A percentile compares a stretch with the other conserved stretches of the same genome.
Conservation (phyloP, 1,140 invertebrate genomes). For the Apis laboriosa region DNA sequence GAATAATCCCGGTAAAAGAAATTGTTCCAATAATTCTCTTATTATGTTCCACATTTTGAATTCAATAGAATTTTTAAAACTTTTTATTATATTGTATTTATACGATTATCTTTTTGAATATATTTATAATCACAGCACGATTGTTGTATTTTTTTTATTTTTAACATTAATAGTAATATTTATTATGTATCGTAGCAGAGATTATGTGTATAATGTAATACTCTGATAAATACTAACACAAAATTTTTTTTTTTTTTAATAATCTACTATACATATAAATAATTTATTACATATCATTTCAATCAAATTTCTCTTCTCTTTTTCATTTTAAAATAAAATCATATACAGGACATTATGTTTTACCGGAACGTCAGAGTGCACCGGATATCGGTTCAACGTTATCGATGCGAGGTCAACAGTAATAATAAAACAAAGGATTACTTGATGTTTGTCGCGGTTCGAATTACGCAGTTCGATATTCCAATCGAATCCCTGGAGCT, state of each 20-base stretch:
- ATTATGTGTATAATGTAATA: too few relatives aligned
- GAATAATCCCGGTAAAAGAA: constrained; percentile 50
- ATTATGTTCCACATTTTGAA: constrained; percentile 48
- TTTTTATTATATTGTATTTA: too few relatives aligned
- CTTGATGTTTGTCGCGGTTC: not conserved
- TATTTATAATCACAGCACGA: too few relatives aligned
- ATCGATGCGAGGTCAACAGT: not conserved
- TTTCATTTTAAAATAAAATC: not conserved
- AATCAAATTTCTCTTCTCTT: not conserved
- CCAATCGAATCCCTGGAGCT: constrained; percentile 12
- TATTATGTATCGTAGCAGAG: too few relatives aligned
- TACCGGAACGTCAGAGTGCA: not conserved
- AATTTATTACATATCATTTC: not conserved
- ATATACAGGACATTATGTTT: not conserved
- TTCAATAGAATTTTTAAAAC: not conserved
- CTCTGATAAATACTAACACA: too few relatives aligned
- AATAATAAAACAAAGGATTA: constrained; percentile 19
- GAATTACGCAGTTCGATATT: constrained; percentile 21
- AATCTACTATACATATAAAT: not conserved
- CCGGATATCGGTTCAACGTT: constrained; percentile 28
- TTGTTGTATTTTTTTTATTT: too few relatives aligned
- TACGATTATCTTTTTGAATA: too few relatives aligned
- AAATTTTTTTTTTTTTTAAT: not conserved
- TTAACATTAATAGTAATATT: too few relatives aligned
- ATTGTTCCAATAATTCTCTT: constrained; percentile 42